Evolutionary conservation across 2,888 invertebrate genomes (phyloP).

Genomic region (Acanthococcus lagerstroemiae): DNA sequence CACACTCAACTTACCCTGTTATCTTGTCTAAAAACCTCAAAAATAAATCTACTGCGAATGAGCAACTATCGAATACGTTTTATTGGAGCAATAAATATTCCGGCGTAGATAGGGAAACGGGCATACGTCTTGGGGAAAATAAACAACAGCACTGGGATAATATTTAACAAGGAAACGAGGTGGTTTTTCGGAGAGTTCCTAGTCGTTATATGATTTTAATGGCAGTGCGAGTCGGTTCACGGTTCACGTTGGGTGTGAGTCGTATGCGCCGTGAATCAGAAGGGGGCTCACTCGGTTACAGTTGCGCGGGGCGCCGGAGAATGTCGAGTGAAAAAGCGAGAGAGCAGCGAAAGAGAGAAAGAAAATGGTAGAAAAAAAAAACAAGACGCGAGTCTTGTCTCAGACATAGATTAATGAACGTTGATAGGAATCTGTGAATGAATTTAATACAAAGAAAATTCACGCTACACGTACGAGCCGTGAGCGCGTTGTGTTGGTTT

Average conservation of each 20-base stretch:
- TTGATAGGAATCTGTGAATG: slow-evolving; percentile 30
- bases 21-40: neutral
- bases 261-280: slow-evolving; percentile 3
- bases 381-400: slow-evolving; percentile 28
- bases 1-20: too few species aligned
- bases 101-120: slow-evolving; percentile 5
- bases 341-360: neutral
- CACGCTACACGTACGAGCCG: slow-evolving; percentile 23
- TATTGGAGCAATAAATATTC: slow-evolving; percentile 22
- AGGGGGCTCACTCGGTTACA: slow-evolving; percentile 17
- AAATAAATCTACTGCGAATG: slow-evolving; percentile 16
- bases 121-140: slow-evolving; percentile 13
- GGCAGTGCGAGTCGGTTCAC: slow-evolving; percentile 12
- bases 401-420: slow-evolving; percentile 30
- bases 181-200: slow-evolving; percentile 17
- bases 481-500: slow-evolving; percentile 21
- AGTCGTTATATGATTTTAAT: slow-evolving; percentile 27
- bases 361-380: neutral
- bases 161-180: slow-evolving; percentile 26
- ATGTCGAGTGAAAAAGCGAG: neutral
- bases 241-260: slow-evolving; percentile 19
- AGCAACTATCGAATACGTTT: slow-evolving; percentile 20
- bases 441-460: slow-evolving; percentile 30
- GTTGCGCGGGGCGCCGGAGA: too few species aligned
- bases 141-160: slow-evolving; percentile 25